A percentile compares a stretch with the other conserved stretches of the same genome.
phyloP scores from a whole-genome alignment of 2,113 vertebrate species.

The Capreolus pygargus region DNA sequence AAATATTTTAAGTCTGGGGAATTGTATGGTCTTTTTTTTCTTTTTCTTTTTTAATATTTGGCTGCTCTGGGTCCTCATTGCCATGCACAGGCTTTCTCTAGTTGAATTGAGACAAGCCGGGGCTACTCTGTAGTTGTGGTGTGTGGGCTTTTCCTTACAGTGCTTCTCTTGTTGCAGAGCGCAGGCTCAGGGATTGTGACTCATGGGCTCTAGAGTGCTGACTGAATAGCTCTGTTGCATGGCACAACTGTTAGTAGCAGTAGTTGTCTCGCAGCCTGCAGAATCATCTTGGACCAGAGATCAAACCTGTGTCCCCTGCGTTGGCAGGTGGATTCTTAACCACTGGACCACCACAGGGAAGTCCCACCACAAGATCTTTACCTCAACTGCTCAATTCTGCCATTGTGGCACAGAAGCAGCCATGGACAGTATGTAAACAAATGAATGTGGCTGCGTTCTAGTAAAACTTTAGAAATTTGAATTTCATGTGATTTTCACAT shows the following conservation, averaged over 20 bases:
- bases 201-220: neutral
- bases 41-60: neutral
- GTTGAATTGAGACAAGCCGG: neutral
- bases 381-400: neutral
- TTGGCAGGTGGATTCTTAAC: neutral
- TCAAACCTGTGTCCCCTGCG: neutral
- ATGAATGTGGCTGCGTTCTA: neutral
- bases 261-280: neutral
- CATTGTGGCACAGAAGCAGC: neutral
- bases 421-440: neutral
- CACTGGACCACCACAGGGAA: neutral
- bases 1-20: neutral
- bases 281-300: neutral
- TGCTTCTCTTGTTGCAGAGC: neutral
- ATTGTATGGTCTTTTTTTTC: neutral
- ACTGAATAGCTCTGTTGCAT: neutral
- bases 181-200: neutral
- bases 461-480: neutral
- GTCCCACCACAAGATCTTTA: neutral
- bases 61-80: neutral
- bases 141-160: neutral
- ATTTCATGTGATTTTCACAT: neutral
- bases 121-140: neutral
- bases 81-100: neutral
- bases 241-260: neutral